Evolutionary conservation across 37 sponge, comb jelly and placozoan species (phyloP), one percentile per base, ranked within the genome.

Genomic region (Crambe crambe): DNA sequence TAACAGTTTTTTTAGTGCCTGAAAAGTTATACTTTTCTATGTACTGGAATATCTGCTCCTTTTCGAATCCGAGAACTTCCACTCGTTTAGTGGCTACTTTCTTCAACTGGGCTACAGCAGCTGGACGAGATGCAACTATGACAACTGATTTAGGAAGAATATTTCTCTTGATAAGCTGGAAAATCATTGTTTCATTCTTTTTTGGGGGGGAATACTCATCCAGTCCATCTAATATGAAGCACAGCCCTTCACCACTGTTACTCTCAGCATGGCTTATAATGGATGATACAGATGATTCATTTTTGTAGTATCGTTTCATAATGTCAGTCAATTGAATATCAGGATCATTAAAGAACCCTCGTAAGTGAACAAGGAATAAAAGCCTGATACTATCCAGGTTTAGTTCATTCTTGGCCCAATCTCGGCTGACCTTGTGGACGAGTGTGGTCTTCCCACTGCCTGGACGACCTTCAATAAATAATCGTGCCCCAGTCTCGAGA

Each of bases 361-460:
- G 64, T 0, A 77, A 30, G 38, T n/a, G 42, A 15, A 77, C 61
- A 35, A 63, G 42, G 26, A 77, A 42, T 4, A 77, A 18, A n/a
- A 64, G 5, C 43, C 25, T 42, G 3, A n/a, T 26, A 29, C 0
- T 31, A 6, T 23, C 30, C 25, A 77, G 42, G 2, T 42, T 39
- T 1, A 20, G 21, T 26, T 25, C 37, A 1, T 23, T 34, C 6
- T 77, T 63, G 5, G 41, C 63, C 77, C 77, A 77, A 41, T 77
- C 77, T 18, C 26, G 34, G 29, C 62, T 59, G 23, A 63, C 30
- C 29, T 77, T 77, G 30, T 77, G n/a, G 42, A 77, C 26, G 18
- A 77, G 64, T 0, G 77, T 77, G 29, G 77, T 77, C 29, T 77
- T 77, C n/a, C 77, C 77, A 4, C 65, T 64, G 25, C 77, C 77